A percentile compares a stretch with the other conserved stretches of the same genome.
These are phyloP conservation scores for Pammene fasciana DNA, from an alignment of 2,888 invertebrate species.

Conservation along the genomic window DNA sequence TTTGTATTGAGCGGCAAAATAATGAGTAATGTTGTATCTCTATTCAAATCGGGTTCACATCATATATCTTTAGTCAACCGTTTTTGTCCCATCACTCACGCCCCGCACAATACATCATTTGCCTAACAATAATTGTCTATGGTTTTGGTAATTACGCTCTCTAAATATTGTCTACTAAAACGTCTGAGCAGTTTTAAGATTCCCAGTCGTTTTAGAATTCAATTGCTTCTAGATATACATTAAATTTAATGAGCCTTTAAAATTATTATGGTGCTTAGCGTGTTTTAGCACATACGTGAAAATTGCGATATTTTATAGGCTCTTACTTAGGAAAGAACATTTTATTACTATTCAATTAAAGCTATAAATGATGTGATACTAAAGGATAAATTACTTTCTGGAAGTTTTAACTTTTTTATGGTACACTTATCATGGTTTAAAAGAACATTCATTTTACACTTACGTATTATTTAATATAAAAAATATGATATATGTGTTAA, in stretches of 20 bases:
- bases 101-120: slow-evolving; percentile 14
- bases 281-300: slow-evolving; percentile 1
- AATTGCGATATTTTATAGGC: neutral
- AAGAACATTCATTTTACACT: too few species aligned
- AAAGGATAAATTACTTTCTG: neutral
- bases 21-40: slow-evolving; percentile 16
- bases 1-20: slow-evolving; percentile 6
- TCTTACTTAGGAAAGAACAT: slow-evolving; percentile 1
- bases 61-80: slow-evolving; percentile 16
- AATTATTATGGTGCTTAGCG: slow-evolving; percentile 1
- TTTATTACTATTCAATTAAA: neutral
- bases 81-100: slow-evolving; percentile 28
- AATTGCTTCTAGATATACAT: neutral
- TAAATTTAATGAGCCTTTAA: neutral
- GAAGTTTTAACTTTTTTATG: neutral
- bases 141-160: neutral
- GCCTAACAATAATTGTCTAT: slow-evolving; percentile 19
- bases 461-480: too few species aligned
- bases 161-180: neutral
- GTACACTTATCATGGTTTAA: too few species aligned
- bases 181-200: neutral
- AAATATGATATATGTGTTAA: too few species aligned
- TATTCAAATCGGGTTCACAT: slow-evolving; percentile 26
- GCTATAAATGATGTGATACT: neutral
- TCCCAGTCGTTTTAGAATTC: neutral